Evolutionary conservation across 2,797 vertebrate species (phyloP).

Genomic region (Acanthiza pusilla): DNA sequence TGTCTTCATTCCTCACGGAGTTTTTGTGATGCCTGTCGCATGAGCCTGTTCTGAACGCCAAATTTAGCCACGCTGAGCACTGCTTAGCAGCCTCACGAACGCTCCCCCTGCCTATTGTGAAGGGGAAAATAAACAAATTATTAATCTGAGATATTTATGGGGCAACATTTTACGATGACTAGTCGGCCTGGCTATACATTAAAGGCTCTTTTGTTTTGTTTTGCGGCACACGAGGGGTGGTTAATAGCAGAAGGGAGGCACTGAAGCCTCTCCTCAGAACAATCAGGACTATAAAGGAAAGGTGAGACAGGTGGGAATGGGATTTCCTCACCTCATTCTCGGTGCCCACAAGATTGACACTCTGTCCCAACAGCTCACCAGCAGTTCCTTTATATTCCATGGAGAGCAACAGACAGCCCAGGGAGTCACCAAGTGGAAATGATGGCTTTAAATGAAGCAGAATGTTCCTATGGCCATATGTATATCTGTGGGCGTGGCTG

Average conservation of each 20-base stretch:
- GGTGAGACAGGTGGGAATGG: neutral
- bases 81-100: neutral
- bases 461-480: neutral
- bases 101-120: neutral
- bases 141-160: constrained; percentile 35
- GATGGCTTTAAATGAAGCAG: neutral
- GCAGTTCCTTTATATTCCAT: neutral
- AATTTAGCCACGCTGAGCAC: neutral
- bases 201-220: neutral
- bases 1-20: constrained; percentile 10
- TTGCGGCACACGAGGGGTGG: neutral
- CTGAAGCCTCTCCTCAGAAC: neutral
- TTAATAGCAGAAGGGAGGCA: neutral
- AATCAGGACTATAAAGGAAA: neutral
- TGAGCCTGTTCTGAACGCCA: neutral
- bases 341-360: neutral
- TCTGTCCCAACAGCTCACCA: neutral
- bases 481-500: neutral
- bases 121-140: constrained; percentile 27
- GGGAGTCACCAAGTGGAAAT: neutral
- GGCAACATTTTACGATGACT: neutral
- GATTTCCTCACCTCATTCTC: neutral
- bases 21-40: constrained; percentile 34
- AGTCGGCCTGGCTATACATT: neutral
- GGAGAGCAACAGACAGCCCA: neutral